Evolutionary conservation across 2,797 vertebrate genomes (phyloP).

Genomic region (Anguilla obscura): DNA sequence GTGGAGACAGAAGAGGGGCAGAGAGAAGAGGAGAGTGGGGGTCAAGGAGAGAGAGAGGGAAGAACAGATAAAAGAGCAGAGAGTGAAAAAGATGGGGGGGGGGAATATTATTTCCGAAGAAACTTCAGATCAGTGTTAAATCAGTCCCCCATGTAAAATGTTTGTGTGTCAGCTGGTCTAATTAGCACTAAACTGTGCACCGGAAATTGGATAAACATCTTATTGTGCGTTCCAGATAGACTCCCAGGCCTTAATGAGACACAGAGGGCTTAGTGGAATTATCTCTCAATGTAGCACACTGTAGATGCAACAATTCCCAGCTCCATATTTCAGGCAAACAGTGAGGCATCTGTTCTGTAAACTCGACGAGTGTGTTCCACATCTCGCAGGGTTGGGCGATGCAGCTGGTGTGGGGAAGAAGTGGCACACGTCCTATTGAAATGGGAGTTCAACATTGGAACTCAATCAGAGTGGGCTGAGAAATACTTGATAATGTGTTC

Average conservation of each 20-base stretch:
- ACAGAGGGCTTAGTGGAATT: background rate
- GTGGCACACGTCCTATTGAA: background rate
- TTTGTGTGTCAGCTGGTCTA: conserved; percentile 17
- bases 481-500: background rate
- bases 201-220: conserved; percentile 1
- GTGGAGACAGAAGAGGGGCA: conserved; percentile 40
- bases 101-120: conserved; percentile 32
- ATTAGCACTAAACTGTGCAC: conserved; percentile 3
- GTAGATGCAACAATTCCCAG: background rate
- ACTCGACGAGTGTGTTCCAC: background rate
- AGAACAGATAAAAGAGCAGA: background rate
- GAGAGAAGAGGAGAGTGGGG: conserved; percentile 23
- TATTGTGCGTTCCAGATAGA: conserved; percentile 8
- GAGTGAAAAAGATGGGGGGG: conserved; percentile 39
- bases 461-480: background rate
- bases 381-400: background rate
- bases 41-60: background rate
- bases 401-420: background rate
- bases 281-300: conserved; percentile 10
- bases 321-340: conserved; percentile 4
- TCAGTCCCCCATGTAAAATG: conserved; percentile 6
- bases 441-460: background rate
- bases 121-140: background rate
- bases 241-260: conserved; percentile 12
- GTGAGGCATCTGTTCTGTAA: background rate